Conservation (phyloP, 2,888 invertebrate species). For the Cerastoderma edule region DNA sequence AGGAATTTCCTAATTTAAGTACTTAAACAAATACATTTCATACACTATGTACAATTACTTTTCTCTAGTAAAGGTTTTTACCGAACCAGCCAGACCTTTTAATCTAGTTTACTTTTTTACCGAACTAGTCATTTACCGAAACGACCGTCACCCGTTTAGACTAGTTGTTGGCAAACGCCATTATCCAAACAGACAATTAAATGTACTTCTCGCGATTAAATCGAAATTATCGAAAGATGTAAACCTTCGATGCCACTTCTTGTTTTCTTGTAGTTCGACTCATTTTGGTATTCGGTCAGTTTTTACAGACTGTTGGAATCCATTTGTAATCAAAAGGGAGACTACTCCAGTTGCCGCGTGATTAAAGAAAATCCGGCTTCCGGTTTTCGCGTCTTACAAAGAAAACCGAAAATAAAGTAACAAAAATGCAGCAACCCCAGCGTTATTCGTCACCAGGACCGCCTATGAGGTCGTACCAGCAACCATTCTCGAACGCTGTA, state of each 20-base stretch:
- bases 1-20: too few relatives aligned
- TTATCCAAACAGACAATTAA: background rate
- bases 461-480: constrained; percentile 71
- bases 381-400: constrained; percentile 13
- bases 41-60: too few relatives aligned
- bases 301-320: background rate
- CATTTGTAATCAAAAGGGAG: constrained; percentile 32
- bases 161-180: background rate
- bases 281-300: background rate
- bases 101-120: background rate
- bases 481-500: constrained; percentile 69
- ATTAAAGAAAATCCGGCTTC: background rate
- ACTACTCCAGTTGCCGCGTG: constrained; percentile 3
- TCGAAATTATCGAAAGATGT: background rate
- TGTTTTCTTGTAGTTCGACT: constrained; percentile 8
- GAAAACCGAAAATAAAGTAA: background rate
- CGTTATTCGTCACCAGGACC: constrained; percentile 67
- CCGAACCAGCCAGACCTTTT: background rate
- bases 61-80: too few relatives aligned
- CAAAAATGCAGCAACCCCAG: constrained; percentile 66
- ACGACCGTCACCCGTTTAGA: background rate
- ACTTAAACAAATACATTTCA: too few relatives aligned
- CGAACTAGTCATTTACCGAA: background rate
- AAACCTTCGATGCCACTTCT: constrained; percentile 17
- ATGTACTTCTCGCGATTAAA: background rate